Evolutionary conservation across 2,113 vertebrate species (phyloP), one percentile per base, ranked within the genome.

Genomic region (Typhlomys cinereus): DNA sequence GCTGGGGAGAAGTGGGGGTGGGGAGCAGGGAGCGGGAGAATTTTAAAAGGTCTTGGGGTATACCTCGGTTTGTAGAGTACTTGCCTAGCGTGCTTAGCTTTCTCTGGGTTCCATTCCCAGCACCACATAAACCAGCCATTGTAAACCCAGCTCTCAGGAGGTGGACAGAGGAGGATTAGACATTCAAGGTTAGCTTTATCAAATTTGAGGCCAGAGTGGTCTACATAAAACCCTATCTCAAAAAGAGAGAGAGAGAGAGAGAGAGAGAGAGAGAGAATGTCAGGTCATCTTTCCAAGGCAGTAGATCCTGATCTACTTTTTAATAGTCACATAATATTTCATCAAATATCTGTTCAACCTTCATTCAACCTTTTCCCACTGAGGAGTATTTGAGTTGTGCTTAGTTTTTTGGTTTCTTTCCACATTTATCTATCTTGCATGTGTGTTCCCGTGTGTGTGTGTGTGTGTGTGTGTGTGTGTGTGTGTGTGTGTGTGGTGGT

Each of bases 331-430:
- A 62, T 62, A 62, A 10, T 62, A 39, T n/a, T 57, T 54, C 87
- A 74, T 11, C 4, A 36, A 2, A 21, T 2, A 13, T 5, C 18
- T 5, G 14, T 7, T 34, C 46, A 17, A 1, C 14, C 6, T 18
- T 17, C 54, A 25, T 8, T 7, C 34, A 23, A 12, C 10, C 50
- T 3, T 15, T 39, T 25, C 25, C 12, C 3, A 18, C 14, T 5
- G 7, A 44, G 0, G 29, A 27, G 21, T 48, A 3, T 4, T 36
- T 27, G 10, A 2, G n/a, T 31, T 7, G n/a, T 44, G 21, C 59
- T 52, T 13, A 0, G 5, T 4, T 29, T 39, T 41, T 48, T 64
- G n/a, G n/a, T n/a, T n/a, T n/a, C n/a, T n/a, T n/a, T n/a, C n/a
- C n/a, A n/a, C n/a, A n/a, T n/a, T n/a, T n/a, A n/a, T n/a, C n/a